Base-by-base conservation (phyloP, 2,797 vertebrate genomes). In the Neoniphon sammara region DNA sequence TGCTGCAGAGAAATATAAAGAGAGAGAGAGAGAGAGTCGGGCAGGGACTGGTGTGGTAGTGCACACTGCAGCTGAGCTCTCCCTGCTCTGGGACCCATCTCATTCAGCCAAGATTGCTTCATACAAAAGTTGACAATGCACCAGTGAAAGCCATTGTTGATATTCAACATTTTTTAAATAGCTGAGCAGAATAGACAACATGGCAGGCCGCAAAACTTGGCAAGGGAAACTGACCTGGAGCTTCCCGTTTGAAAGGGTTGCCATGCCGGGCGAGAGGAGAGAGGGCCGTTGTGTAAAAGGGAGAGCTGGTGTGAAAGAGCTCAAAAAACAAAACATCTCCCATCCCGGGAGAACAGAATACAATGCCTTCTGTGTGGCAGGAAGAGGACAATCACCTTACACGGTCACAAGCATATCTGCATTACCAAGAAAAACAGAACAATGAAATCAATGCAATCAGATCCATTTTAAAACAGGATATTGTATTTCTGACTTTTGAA, bases 121-220 rank as follows among this genome's bases (percentile, higher is more conserved):
- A 98, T 98, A 98, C 95, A 98, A 96, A 98, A 97, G 95, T 97
- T 97, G 95, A 99, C 97, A 99, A 98, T 98, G 94, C 94, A 92
- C 87, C 93, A 94, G 92, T 95, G 95, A 97, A 97, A 97, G 95
- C 96, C 95, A 97, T 98, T 99, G 97, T 98, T 97, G 97, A 98
- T 98, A 98, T 97, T 98, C 97, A 95, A 97, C 97, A 96, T 98
- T 97, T 98, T 97, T 96, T 95, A 96, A 98, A 98, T 97, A 97
- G 97, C 96, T 96, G 96, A 96, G 95, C 95, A 96, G 96, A 96
- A 95, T 95, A 96, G 96, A 98, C 97, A 98, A 97, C 96, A 96
- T 96, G 95, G 96, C 94, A 94, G 86, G 90, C 94, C 91, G 93
- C 94, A 98, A 98, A 97, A 97, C 95, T 97, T 95, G 97, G 96